Conservation (phyloP, 2,113 vertebrate genomes). For the Mungos mungo region DNA sequence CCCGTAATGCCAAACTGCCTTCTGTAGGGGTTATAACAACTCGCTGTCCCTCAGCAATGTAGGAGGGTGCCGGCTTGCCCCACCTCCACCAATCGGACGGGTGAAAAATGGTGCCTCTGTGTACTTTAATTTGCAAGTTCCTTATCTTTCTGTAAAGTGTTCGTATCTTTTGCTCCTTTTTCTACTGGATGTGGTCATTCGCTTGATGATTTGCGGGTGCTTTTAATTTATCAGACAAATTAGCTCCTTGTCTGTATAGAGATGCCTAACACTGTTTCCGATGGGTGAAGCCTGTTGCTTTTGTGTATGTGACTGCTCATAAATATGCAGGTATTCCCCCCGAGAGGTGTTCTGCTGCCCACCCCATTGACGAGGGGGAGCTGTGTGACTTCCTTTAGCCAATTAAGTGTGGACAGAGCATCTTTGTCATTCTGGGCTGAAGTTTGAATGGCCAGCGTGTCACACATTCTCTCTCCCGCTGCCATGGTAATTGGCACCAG, state of each 20-base stretch:
- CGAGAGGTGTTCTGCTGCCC: neutral
- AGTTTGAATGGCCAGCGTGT: neutral
- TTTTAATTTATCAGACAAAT: constrained; percentile 8
- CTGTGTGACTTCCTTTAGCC: neutral
- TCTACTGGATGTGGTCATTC: neutral
- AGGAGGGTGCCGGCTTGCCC: neutral
- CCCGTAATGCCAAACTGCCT: neutral
- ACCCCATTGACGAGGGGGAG: neutral
- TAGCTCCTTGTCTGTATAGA: neutral
- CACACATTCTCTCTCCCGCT: neutral
- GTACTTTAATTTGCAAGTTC: neutral
- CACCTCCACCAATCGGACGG: neutral
- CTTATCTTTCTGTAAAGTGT: neutral
- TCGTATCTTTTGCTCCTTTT: neutral
- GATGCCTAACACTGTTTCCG: neutral
- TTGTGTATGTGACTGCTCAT: neutral
- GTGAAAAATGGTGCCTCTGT: neutral
- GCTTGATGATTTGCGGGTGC: neutral
- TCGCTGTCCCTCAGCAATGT: neutral
- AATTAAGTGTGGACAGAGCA: neutral
- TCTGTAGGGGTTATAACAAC: too few species aligned
- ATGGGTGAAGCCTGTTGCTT: neutral
- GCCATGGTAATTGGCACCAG: neutral
- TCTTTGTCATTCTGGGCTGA: neutral
- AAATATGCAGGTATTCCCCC: neutral